phyloP scores from a whole-genome alignment of 2,797 vertebrate species.

The Diplodus sargus region DNA sequence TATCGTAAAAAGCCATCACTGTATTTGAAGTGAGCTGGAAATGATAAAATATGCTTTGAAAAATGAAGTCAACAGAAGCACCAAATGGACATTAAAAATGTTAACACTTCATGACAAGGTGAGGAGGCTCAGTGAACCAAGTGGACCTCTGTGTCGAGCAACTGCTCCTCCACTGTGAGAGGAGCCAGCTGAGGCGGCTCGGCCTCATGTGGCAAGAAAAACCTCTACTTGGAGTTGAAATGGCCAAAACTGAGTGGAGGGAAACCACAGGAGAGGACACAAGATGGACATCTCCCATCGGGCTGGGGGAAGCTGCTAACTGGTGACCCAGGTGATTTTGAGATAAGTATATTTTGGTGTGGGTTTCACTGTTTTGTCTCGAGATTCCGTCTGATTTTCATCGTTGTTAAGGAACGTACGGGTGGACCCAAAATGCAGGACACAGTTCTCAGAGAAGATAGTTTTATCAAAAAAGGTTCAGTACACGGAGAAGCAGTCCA shows the following conservation, averaged over 20 bases:
- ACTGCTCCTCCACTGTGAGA: slow-evolving; percentile 26
- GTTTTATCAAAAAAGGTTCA: too few species aligned
- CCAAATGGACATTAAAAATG: neutral
- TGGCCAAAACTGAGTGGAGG: neutral
- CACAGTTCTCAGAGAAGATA: too few species aligned
- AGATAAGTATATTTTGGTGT: neutral
- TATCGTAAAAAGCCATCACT: neutral
- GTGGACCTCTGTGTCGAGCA: slow-evolving; percentile 21
- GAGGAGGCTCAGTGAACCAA: slow-evolving; percentile 36
- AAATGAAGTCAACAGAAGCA: neutral
- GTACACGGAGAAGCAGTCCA: too few species aligned
- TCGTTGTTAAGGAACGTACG: too few species aligned
- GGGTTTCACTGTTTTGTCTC: neutral
- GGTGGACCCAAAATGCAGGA: too few species aligned
- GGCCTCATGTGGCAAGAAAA: slow-evolving; percentile 6
- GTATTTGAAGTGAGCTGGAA: neutral
- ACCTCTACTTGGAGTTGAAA: neutral
- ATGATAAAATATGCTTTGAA: neutral
- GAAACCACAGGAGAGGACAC: slow-evolving; percentile 1
- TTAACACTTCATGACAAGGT: slow-evolving; percentile 33
- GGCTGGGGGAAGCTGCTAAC: neutral
- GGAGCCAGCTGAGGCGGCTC: slow-evolving; percentile 22
- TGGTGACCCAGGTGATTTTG: slow-evolving; percentile 1
- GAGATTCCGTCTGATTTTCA: neutral
- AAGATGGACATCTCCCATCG: slow-evolving; percentile 3